These are phyloP conservation scores for Myotis daubentonii DNA, from an alignment of 2,797 vertebrate species.

Conservation along the genomic window DNA sequence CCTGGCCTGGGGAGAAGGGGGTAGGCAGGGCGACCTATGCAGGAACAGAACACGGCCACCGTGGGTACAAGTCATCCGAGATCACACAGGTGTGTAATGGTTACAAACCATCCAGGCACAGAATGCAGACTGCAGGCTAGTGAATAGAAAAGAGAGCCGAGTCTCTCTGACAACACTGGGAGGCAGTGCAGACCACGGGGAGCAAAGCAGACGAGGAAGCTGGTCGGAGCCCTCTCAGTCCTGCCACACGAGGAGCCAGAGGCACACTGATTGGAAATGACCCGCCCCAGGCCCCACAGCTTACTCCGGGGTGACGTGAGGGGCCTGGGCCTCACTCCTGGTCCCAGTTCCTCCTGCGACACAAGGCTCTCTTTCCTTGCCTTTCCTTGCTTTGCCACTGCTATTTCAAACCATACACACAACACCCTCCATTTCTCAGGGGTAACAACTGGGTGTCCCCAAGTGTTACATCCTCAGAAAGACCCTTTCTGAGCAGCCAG, in stretches of 20 bases:
- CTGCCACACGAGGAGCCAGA: fast-evolving
- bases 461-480: background rate
- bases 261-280: background rate
- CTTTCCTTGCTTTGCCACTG: background rate
- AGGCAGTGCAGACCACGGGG: background rate
- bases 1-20: too few species aligned
- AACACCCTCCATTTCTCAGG: background rate
- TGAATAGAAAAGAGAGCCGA: fast-evolving
- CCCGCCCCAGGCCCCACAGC: fast-evolving
- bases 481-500: background rate
- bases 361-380: fast-evolving
- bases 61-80: fast-evolving
- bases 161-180: background rate
- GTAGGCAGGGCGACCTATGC: background rate
- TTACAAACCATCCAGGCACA: background rate
- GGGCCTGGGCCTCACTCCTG: background rate
- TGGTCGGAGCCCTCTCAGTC: background rate
- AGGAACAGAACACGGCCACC: background rate
- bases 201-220: background rate
- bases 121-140: too few species aligned
- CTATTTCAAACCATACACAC: background rate
- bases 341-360: background rate
- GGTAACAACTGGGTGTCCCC: fast-evolving
- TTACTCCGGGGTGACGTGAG: fast-evolving
- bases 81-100: fast-evolving